Conservation (phyloP, 2,113 vertebrate species). For the Caretta caretta region DNA sequence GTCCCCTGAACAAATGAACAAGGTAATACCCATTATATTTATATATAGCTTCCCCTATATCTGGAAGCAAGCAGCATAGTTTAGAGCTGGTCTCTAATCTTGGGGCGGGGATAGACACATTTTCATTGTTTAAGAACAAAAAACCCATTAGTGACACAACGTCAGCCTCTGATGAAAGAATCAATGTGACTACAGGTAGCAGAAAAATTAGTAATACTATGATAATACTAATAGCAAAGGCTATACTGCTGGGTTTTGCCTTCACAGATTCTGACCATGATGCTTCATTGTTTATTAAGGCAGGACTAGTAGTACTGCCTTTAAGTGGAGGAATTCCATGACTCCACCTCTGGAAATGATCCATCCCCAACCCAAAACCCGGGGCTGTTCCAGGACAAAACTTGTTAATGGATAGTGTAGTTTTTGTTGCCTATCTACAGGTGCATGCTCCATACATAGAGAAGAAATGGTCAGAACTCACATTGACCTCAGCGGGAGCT, state of each 20-base stretch:
- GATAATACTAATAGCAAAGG: neutral
- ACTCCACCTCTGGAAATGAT: neutral
- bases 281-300: neutral
- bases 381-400: neutral
- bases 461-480: neutral
- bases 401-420: fast-evolving
- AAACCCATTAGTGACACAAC: neutral
- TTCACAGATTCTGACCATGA: neutral
- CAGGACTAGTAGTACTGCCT: neutral
- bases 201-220: neutral
- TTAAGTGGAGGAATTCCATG: neutral
- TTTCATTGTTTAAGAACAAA: conserved; percentile 24
- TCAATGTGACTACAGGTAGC: neutral
- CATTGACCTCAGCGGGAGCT: fast-evolving
- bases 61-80: neutral
- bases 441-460: fast-evolving
- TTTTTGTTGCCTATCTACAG: neutral
- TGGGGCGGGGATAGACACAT: neutral
- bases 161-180: neutral
- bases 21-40: neutral
- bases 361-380: neutral
- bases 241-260: neutral
- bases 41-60: neutral
- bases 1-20: neutral
- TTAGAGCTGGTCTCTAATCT: neutral